These are phyloP conservation scores for Sylvia borin DNA, from an alignment of 2,797 vertebrate species.

Conservation along the genomic window DNA sequence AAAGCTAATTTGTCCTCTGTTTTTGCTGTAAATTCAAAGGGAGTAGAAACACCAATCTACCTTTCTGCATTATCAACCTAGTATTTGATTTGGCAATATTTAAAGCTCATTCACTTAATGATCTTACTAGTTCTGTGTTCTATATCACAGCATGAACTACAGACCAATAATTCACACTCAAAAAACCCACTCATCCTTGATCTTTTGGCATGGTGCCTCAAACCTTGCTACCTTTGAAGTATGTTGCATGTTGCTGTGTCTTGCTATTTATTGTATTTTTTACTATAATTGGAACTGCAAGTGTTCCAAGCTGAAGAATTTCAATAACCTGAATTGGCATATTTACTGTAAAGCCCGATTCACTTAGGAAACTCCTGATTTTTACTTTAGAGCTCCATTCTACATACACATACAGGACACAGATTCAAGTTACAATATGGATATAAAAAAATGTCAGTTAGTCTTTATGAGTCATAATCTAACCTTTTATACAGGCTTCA, in stretches of 20 bases:
- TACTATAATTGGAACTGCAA: background rate
- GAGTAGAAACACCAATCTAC: background rate
- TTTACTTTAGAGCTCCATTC: background rate
- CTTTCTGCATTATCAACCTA: background rate
- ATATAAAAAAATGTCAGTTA: background rate
- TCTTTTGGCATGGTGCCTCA: slow-evolving; percentile 19
- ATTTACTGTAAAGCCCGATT: background rate
- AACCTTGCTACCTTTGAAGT: background rate
- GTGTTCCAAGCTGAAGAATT: background rate
- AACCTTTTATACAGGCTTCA: background rate
- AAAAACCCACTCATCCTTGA: slow-evolving; percentile 11
- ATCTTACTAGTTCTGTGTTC: background rate
- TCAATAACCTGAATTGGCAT: background rate
- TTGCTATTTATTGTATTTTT: background rate
- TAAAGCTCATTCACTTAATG: slow-evolving; percentile 3
- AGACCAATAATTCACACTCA: slow-evolving; percentile 19
- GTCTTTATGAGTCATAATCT: background rate
- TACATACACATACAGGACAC: background rate
- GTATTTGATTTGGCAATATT: background rate
- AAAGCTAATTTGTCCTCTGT: background rate
- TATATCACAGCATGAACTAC: background rate
- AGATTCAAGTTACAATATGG: background rate
- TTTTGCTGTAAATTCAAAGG: slow-evolving; percentile 2
- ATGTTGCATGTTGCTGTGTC: background rate
- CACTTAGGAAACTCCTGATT: background rate